Evolutionary conservation across 2,113 vertebrate genomes (phyloP), one percentile per base, ranked within the genome.

Genomic region (Vidua chalybeata): DNA sequence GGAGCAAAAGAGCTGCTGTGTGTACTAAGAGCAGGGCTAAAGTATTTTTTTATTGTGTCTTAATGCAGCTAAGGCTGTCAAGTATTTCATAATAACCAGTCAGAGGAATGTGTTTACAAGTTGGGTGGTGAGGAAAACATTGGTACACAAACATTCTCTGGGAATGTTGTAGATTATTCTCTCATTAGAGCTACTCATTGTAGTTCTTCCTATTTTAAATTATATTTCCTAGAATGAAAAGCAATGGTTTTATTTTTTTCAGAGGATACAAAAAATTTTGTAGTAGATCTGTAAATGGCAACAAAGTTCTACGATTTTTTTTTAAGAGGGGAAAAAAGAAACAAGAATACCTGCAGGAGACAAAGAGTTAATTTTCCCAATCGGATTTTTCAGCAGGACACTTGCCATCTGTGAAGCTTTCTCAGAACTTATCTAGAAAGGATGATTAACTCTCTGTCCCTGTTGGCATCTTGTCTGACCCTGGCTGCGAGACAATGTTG

Each of bases 91-190:
- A 86, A 94, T 63, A 89, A 59, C 33, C 43, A 59, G 59, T 39
- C 31, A 21, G 45, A 89, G 64, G 86, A 95, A 92, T 87, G 91
- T 78, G 84, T 87, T 95, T 92, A 77, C 64, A 63, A 52, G 55
- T 46, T 85, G 59, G 49, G 35, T 17, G 62, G 41, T 8, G 35
- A 87, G 75, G 51, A 91, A 85, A 91, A 69, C 37, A 43, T 15
- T 21, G n/a, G 45, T 58, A 43, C 55, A 26, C 56, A 89, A 59
- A 87, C n/a, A 23, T 67, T 61, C 35, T 58, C 24, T 7, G n/a
- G 13, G 30, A 80, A 37, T 15, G 7, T 14, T 94, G 45, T 35
- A 41, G 71, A 26, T 73, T 91, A 63, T 67, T 37, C 23, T 92
- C 58, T 43, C 0, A 0, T 73, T 76, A 51, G 39, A 69, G 22